phyloP scores from a whole-genome alignment of 2,888 invertebrate genomes.

The Nomada ruficornis region DNA sequence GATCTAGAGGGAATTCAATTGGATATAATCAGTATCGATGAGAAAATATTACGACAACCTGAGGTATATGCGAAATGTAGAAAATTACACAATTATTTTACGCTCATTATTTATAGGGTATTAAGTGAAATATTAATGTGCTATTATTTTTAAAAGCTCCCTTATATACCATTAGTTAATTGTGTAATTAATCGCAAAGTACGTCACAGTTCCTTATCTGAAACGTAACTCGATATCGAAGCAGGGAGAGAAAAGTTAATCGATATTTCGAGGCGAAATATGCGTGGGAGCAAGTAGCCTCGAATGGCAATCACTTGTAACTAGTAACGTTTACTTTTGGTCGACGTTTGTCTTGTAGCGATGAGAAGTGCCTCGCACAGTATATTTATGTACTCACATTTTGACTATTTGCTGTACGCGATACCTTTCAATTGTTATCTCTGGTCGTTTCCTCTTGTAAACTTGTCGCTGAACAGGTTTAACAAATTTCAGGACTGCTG shows the following conservation, averaged over 20 bases:
- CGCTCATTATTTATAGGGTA: too few species aligned
- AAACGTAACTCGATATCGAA: constrained; percentile 45
- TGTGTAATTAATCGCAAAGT: constrained; percentile 19
- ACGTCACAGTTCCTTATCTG: constrained; percentile 37
- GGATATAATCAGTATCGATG: too few species aligned
- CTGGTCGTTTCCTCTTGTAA: background rate
- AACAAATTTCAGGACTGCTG: too few species aligned
- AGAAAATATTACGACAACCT: too few species aligned
- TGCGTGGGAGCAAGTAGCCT: constrained; percentile 27
- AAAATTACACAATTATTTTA: too few species aligned
- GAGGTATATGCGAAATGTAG: too few species aligned
- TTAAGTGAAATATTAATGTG: too few species aligned
- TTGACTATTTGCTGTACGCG: constrained; percentile 14
- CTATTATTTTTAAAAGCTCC: background rate
- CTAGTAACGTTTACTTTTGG: constrained; percentile 20
- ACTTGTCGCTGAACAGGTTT: too few species aligned
- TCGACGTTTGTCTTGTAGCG: constrained; percentile 27
- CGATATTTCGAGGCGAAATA: constrained; percentile 28
- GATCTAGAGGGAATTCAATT: too few species aligned
- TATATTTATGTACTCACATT: background rate
- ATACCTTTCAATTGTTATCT: background rate
- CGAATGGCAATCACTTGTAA: background rate
- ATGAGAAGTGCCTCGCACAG: constrained; percentile 10
- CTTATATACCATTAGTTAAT: background rate
- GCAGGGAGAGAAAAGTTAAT: constrained; percentile 38